Evolutionary conservation across 2,888 invertebrate species (phyloP).

Genomic region (Ophioninae sp.): DNA sequence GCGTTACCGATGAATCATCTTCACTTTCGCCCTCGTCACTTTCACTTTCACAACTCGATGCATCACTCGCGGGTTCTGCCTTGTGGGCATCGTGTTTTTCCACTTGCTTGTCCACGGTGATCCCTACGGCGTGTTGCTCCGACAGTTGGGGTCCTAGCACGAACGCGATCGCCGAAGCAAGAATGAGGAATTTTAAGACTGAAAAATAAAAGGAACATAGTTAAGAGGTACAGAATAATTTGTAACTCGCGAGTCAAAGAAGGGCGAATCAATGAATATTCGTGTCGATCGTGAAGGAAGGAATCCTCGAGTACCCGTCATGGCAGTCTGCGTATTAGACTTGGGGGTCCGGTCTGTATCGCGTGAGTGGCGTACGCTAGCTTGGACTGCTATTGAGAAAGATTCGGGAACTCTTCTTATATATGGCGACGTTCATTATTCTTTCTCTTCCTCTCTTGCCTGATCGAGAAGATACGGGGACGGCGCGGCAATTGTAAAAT

Average conservation of each 20-base stretch:
- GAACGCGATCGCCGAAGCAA: conserved; percentile 43
- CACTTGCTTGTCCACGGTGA: not conserved
- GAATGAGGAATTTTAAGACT: conserved; percentile 45
- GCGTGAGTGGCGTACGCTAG: conserved; percentile 4
- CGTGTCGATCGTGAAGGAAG: not conserved
- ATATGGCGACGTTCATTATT: conserved; percentile 23
- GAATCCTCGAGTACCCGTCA: conserved; percentile 42
- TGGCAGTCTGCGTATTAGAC: conserved; percentile 13
- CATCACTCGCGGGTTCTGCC: not conserved
- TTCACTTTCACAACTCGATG: conserved; percentile 24
- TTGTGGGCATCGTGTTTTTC: not conserved
- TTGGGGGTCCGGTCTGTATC: not conserved
- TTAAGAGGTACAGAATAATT: not conserved
- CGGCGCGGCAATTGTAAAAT: conserved; percentile 39
- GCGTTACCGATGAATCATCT: not conserved
- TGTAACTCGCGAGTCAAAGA: not conserved
- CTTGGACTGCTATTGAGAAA: conserved; percentile 27
- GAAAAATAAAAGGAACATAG: conserved; percentile 39
- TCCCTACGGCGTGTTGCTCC: not conserved
- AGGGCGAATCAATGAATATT: no score
- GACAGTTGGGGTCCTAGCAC: conserved; percentile 38
- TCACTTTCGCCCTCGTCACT: not conserved
- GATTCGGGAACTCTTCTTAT: conserved; percentile 36
- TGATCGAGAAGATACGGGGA: conserved; percentile 14
- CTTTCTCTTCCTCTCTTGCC: conserved; percentile 5